Conservation (phyloP, 2,797 vertebrate genomes). For the Hypotaenidia philippensis region DNA sequence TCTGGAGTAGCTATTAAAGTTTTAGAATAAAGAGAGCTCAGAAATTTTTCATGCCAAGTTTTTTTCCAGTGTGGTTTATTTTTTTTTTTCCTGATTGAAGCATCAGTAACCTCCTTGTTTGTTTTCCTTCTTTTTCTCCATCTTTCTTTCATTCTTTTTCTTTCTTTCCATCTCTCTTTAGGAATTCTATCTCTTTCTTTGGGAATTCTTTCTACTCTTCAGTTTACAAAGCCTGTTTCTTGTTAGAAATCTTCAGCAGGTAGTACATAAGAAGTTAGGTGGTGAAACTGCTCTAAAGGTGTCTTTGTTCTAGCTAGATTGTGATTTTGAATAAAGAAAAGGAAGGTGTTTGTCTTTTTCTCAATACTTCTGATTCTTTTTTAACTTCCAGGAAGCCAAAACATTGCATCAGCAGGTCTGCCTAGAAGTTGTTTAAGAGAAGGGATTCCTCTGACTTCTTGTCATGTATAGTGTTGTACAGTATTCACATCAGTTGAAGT, state of each 20-base stretch:
- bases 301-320: neutral
- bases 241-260: neutral
- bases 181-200: neutral
- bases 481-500: fast-evolving
- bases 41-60: neutral
- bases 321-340: neutral
- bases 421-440: neutral
- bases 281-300: neutral
- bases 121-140: neutral
- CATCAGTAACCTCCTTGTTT: neutral
- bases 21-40: neutral
- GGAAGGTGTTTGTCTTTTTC: fast-evolving
- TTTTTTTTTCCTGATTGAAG: neutral
- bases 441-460: neutral
- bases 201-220: neutral
- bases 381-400: neutral
- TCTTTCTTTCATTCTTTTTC: neutral
- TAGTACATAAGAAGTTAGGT: fast-evolving
- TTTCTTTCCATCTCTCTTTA: no score
- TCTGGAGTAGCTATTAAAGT: neutral
- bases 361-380: neutral
- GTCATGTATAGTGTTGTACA: neutral
- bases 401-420: neutral
- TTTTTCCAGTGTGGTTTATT: neutral
- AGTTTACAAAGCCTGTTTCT: neutral